Conservation (phyloP, 2,113 vertebrate genomes). For the Murina feae region DNA sequence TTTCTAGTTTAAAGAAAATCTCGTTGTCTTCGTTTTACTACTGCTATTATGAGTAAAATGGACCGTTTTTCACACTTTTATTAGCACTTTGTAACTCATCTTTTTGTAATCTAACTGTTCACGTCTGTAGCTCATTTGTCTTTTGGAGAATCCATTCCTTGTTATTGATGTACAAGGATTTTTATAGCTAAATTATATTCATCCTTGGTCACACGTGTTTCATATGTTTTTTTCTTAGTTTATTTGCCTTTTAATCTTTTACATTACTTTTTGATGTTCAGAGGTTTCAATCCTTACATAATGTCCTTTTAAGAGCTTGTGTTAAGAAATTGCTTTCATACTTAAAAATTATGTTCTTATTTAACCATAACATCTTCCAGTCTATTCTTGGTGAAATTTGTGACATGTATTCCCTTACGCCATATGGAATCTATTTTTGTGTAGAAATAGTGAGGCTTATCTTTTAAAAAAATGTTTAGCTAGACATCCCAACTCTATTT, state of each 20-base stretch:
- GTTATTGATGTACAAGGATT: background rate
- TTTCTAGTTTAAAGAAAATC: background rate
- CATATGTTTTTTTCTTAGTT: background rate
- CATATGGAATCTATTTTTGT: background rate
- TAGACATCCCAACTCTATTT: background rate
- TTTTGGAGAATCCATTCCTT: slow-evolving; percentile 6
- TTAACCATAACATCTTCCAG: background rate
- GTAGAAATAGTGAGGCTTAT: background rate
- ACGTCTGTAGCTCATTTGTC: background rate
- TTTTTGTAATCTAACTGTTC: slow-evolving; percentile 17
- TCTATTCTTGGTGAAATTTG: background rate
- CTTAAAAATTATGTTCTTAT: slow-evolving; percentile 5
- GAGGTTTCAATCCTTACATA: slow-evolving; percentile 13
- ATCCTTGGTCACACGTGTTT: slow-evolving; percentile 1
- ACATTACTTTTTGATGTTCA: slow-evolving; percentile 41
- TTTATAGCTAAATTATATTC: slow-evolving; percentile 15
- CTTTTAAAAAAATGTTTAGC: slow-evolving; percentile 3
- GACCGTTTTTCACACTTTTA: slow-evolving; percentile 6
- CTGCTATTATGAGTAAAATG: background rate
- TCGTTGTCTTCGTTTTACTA: background rate
- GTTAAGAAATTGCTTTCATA: slow-evolving; percentile 35
- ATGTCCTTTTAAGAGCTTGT: slow-evolving; percentile 43
- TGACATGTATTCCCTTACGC: background rate
- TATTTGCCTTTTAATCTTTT: slow-evolving; percentile 37
- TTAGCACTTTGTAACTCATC: background rate